Base-by-base conservation (phyloP, 2,888 invertebrate species). In the Rhimphoctona megacephalus region DNA sequence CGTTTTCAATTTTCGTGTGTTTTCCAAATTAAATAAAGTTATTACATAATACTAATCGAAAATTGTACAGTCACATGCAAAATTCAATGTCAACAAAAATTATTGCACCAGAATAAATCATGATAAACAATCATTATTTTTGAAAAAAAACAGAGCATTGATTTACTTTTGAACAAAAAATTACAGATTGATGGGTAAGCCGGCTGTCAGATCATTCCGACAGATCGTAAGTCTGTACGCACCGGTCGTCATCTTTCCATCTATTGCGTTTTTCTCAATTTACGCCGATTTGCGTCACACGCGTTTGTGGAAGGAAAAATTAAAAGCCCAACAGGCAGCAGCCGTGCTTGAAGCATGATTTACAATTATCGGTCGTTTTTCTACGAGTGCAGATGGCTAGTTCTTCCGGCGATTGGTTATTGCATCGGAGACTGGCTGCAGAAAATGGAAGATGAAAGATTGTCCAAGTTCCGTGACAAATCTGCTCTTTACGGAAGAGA, bases 391-490 rank as follows among this genome's bases (percentile, higher is more conserved):
- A 87, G 95, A 3, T 95, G 95, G 94, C 90, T 94, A 1, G 92
- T 94, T 0, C 57, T 97, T 0, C 97, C 97, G 0, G 0, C 96
- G 0, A 89, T 95, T 43, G 97, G 97, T 0, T 96, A 93, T 89
- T 92, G 94, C 1, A 85, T 97, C 78, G 98, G 98, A 1, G 95
- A 95, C 90, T 96, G 94, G 88, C 90, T 98, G 79, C 97, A 98
- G 92, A 94, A 94, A 7, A 95, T 96, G 89, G 97, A 98, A 94
- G 97, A 97, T 0, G 95, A 96, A 85, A 95, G 97, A 81, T 96
- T 97, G 96, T 95, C 95, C 0, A 94, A 94, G 89, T 98, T 96
- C 61, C 95, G 98, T 85, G 98, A 98, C 92, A 98, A 97, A 93
- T 98, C 98, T 91, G 96, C 96, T 73, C 94, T 98, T 57, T 98